A percentile compares a stretch with the other conserved stretches of the same genome.
Evolutionary conservation across 2,888 invertebrate genomes (phyloP).

Genomic region (Scrobipalpa atriplicella): DNA sequence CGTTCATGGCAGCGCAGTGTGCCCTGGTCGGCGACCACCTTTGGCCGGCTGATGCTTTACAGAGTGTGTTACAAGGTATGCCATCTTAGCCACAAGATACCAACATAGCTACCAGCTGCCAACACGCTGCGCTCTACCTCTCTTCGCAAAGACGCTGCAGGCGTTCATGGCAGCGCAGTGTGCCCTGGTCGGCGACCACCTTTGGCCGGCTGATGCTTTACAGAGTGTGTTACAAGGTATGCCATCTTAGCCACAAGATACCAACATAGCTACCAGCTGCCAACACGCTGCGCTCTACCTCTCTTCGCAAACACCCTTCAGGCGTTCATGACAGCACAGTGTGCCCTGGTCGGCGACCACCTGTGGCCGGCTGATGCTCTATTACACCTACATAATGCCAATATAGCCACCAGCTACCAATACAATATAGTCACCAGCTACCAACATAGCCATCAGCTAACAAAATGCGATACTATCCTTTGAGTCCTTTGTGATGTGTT

Average conservation of each 20-base stretch:
- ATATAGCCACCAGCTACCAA: conserved; percentile 33
- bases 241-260: too few species aligned
- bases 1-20: conserved; percentile 84
- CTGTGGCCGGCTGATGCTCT: conserved; percentile 83
- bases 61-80: conserved; percentile 58
- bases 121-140: conserved; percentile 64
- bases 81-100: conserved; percentile 33
- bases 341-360: conserved; percentile 78
- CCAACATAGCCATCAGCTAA: conserved; percentile 48
- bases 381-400: conserved; percentile 43
- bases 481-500: too few species aligned
- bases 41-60: conserved; percentile 82
- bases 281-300: conserved; percentile 65
- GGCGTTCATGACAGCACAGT: conserved; percentile 83
- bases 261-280: conserved; percentile 30
- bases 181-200: conserved; percentile 72
- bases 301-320: conserved; percentile 83
- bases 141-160: conserved; percentile 83
- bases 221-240: conserved; percentile 59
- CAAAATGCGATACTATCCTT: not conserved
- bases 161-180: conserved; percentile 84
- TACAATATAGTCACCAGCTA: conserved; percentile 79
- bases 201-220: conserved; percentile 82
- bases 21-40: conserved; percentile 74
- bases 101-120: conserved; percentile 50